Base-by-base conservation (phyloP, 2,797 vertebrate genomes). In the Fundulus diaphanus region DNA sequence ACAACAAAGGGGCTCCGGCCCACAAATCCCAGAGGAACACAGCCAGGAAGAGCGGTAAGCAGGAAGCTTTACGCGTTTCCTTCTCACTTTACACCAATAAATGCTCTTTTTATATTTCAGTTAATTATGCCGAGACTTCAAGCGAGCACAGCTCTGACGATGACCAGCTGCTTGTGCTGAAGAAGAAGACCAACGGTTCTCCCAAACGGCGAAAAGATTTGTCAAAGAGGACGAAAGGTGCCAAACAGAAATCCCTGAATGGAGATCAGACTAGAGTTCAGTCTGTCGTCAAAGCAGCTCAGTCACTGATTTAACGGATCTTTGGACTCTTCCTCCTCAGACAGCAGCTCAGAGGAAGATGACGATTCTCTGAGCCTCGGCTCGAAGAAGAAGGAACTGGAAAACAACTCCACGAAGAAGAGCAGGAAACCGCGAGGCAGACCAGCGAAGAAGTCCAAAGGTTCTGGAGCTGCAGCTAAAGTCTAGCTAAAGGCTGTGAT, bases 101-200 rank as follows among this genome's bases (percentile, higher is more conserved):
- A 11, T 1, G 18, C 16, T 71, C 72, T 27, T 9, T 16, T 5
- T 76, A 59, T 77, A 1, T 35, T 70, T 0, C n/a, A 92, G 90
- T 91, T 0, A 87, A 86, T 73, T 90, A 87, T 65, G 78, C 67
- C 42, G 91, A 88, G 35, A 72, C 68, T 0, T 88, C 90, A 40
- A 82, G 80, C 57, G 89, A 90, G 2, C 69, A 57, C 40, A 80
- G 78, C 80, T 91, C 91, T 13, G 92, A 92, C 1, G 46, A 92
- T 33, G 87, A 92, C 63, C 69, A 70, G 1, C 78, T 79, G 56
- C 46, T 51, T 2, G 5, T 70, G 18, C 86, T 68, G 49, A 83
- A 4, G 68, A 88, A 68, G 57, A 74, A 8, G 42, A 70, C 81
- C 3, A 89, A 61, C 20, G 44, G 11, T n/a, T 46, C 72, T 3